A percentile compares a stretch with the other conserved stretches of the same genome.
Evolutionary conservation across 2,888 invertebrate genomes (phyloP).

Genomic region (Ligdia adustata): DNA sequence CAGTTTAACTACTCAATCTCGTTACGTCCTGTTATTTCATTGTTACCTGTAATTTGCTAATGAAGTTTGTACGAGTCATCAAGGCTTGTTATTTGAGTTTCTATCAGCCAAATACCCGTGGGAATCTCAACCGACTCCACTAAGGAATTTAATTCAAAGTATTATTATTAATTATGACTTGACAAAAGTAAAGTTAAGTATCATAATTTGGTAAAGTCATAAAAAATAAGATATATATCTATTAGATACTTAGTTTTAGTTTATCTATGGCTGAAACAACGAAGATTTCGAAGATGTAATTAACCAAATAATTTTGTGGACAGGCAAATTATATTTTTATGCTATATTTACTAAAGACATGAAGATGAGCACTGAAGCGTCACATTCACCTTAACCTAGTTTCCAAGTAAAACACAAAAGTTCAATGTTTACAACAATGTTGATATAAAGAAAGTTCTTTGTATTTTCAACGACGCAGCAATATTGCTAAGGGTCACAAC

Average conservation of each 20-base stretch:
- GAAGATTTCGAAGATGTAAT: too few relatives aligned
- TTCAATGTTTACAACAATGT: slow-evolving; percentile 5
- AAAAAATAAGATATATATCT: too few relatives aligned
- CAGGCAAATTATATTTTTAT: not conserved
- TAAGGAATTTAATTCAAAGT: too few relatives aligned
- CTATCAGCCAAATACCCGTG: too few relatives aligned
- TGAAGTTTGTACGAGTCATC: not conserved
- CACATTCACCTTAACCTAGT: not conserved
- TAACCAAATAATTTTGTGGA: not conserved
- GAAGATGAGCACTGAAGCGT: not conserved
- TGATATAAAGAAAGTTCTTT: slow-evolving; percentile 8
- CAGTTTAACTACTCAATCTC: not conserved
- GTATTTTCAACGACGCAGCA: slow-evolving; percentile 11
- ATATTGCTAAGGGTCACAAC: slow-evolving; percentile 12
- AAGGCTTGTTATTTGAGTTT: too few relatives aligned
- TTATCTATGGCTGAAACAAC: too few relatives aligned
- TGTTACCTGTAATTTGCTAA: slow-evolving; percentile 1
- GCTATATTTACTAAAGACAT: too few relatives aligned
- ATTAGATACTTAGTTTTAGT: too few relatives aligned
- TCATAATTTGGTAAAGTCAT: too few relatives aligned
- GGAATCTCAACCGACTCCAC: too few relatives aligned
- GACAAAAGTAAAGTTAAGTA: too few relatives aligned
- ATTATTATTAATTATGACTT: too few relatives aligned
- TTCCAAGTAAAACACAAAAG: slow-evolving; percentile 9
- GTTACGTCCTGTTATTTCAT: not conserved